Percentiles rank a stretch among this genome's conserved stretches.
These are phyloP conservation scores for Isotomurus palustris DNA, from an alignment of 2,888 invertebrate genomes.

Conservation along the genomic window DNA sequence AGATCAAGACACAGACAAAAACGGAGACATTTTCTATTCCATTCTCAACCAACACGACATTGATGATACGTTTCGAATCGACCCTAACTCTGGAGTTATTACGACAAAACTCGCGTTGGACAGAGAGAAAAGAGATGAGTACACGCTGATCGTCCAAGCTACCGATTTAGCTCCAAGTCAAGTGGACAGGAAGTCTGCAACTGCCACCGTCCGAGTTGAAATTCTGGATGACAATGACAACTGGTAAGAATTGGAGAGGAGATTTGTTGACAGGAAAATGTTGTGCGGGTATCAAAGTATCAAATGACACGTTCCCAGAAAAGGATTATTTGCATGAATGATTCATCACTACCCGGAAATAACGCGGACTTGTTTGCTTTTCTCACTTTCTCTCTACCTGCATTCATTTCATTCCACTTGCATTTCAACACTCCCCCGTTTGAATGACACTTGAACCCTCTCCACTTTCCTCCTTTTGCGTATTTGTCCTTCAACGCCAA, in stretches of 20 bases:
- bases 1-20: slow-evolving; percentile 85
- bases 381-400: too few species aligned
- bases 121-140: slow-evolving; percentile 79
- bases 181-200: slow-evolving; percentile 72
- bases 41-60: slow-evolving; percentile 60
- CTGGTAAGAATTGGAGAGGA: slow-evolving; percentile 15
- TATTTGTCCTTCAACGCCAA: too few species aligned
- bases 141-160: slow-evolving; percentile 73
- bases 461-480: too few species aligned
- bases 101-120: slow-evolving; percentile 76
- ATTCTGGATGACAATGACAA: slow-evolving; percentile 72
- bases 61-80: slow-evolving; percentile 76
- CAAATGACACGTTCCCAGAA: too few species aligned
- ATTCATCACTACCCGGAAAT: too few species aligned
- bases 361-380: too few species aligned
- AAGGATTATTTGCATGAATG: too few species aligned
- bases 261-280: too few species aligned
- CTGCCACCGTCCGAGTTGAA: slow-evolving; percentile 75
- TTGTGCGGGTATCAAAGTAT: too few species aligned
- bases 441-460: too few species aligned
- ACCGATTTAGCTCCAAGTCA: slow-evolving; percentile 74
- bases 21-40: slow-evolving; percentile 69
- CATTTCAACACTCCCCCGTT: too few species aligned
- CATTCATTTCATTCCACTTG: too few species aligned
- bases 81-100: slow-evolving; percentile 73